These are phyloP conservation scores for Nasonia giraulti DNA, from an alignment of 1,140 invertebrate species.

Conservation along the genomic window DNA sequence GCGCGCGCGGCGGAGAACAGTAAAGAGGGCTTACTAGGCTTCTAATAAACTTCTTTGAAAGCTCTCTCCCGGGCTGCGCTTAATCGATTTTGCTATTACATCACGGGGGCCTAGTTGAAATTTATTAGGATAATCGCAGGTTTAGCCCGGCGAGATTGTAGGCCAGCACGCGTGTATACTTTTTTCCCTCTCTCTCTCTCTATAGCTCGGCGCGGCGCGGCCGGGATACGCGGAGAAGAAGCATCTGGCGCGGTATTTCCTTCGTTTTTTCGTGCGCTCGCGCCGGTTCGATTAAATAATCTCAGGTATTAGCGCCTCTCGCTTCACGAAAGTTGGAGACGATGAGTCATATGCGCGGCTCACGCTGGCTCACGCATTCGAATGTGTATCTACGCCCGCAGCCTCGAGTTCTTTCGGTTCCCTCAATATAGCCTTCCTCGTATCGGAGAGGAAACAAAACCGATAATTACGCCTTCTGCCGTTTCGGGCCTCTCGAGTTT, in stretches of 20 bases:
- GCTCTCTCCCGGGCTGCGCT: not conserved
- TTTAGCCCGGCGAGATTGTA: not conserved
- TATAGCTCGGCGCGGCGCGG: not conserved
- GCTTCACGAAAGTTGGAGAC: not conserved
- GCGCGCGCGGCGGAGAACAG: not conserved
- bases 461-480: conserved; percentile 9
- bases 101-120: not conserved
- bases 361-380: too few species aligned
- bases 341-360: conserved; percentile 22
- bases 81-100: conserved; percentile 24
- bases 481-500: not conserved
- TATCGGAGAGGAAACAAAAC: not conserved
- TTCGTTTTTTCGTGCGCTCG: not conserved
- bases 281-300: conserved; percentile 39
- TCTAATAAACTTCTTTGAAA: conserved; percentile 33
- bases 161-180: not conserved
- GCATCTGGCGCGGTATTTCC: conserved; percentile 1
- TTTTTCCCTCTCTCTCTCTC: not conserved
- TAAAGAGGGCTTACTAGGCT: not conserved
- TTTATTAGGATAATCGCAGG: conserved; percentile 29
- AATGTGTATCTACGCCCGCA: too few species aligned
- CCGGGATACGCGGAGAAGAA: not conserved
- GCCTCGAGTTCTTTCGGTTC: not conserved
- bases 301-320: not conserved
- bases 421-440: not conserved